Evolutionary conservation across 2,113 vertebrate species (phyloP).

Genomic region (Barnardius zonarius): DNA sequence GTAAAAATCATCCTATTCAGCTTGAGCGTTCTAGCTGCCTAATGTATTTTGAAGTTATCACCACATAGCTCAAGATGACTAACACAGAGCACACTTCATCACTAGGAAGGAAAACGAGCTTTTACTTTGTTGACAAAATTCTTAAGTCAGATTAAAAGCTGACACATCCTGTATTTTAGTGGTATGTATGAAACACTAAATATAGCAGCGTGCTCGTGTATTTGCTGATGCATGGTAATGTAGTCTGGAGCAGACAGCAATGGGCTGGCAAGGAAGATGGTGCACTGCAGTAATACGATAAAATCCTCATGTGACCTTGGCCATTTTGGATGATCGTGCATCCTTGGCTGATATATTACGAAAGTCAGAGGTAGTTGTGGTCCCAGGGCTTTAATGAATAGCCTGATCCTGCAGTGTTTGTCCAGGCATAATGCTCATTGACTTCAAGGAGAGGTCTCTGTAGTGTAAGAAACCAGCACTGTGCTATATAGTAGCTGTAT

Average conservation of each 20-base stretch:
- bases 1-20: neutral
- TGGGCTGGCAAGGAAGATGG: slow-evolving; percentile 53
- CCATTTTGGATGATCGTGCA: neutral
- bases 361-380: neutral
- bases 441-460: neutral
- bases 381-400: neutral
- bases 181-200: slow-evolving; percentile 49
- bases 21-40: neutral
- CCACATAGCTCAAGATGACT: neutral
- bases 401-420: neutral
- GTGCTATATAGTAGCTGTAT: neutral
- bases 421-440: neutral
- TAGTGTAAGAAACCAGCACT: neutral
- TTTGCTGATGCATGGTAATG: slow-evolving; percentile 70
- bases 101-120: neutral
- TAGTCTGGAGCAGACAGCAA: slow-evolving; percentile 36
- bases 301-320: slow-evolving; percentile 56
- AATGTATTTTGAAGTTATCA: slow-evolving; percentile 3
- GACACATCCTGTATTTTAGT: slow-evolving; percentile 40
- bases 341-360: neutral
- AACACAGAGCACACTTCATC: neutral
- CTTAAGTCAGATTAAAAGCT: slow-evolving; percentile 38
- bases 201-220: neutral
- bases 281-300: slow-evolving; percentile 60
- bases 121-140: slow-evolving; percentile 47